Percentiles rank a stretch among this genome's conserved stretches.
These are phyloP conservation scores for Spicauda simplicius DNA, from an alignment of 2,888 invertebrate species.

Conservation along the genomic window DNA sequence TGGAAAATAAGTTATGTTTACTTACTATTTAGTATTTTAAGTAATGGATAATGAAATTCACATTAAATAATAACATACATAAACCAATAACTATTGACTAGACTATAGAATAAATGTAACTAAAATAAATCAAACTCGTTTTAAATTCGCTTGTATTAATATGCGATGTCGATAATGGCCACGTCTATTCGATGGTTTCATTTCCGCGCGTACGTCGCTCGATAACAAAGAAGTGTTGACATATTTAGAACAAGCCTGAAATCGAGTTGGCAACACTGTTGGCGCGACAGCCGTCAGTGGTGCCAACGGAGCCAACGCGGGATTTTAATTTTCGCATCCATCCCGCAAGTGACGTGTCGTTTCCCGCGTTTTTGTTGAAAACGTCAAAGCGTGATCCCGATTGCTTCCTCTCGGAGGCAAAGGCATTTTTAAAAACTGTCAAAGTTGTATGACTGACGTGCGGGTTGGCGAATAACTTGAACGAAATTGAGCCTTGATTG, in stretches of 20 bases:
- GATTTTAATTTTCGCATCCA: constrained; percentile 83
- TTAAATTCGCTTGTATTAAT: constrained; percentile 59
- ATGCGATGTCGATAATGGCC: constrained; percentile 75
- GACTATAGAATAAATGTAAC: too few relatives aligned
- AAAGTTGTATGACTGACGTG: constrained; percentile 70
- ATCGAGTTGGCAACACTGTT: constrained; percentile 65
- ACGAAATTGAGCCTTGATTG: constrained; percentile 67
- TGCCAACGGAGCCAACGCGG: constrained; percentile 66
- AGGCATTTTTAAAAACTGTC: constrained; percentile 66
- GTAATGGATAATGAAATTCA: too few relatives aligned
- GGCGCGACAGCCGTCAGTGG: constrained; percentile 75
- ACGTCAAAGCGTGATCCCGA: constrained; percentile 67
- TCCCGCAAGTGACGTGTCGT: constrained; percentile 63
- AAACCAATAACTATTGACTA: too few relatives aligned
- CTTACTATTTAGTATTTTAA: too few relatives aligned
- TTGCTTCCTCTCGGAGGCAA: constrained; percentile 62
- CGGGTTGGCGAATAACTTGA: constrained; percentile 53
- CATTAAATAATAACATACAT: too few relatives aligned
- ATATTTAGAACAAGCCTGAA: constrained; percentile 85
- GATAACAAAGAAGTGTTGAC: constrained; percentile 84
- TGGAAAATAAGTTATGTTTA: too few relatives aligned
- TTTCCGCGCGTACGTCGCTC: constrained; percentile 79
- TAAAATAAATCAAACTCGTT: constrained; percentile 49
- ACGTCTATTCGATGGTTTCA: constrained; percentile 79
- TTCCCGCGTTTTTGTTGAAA: constrained; percentile 69